phyloP scores from a whole-genome alignment of 1,140 invertebrate genomes.

The Choristoneura fumiferana region DNA sequence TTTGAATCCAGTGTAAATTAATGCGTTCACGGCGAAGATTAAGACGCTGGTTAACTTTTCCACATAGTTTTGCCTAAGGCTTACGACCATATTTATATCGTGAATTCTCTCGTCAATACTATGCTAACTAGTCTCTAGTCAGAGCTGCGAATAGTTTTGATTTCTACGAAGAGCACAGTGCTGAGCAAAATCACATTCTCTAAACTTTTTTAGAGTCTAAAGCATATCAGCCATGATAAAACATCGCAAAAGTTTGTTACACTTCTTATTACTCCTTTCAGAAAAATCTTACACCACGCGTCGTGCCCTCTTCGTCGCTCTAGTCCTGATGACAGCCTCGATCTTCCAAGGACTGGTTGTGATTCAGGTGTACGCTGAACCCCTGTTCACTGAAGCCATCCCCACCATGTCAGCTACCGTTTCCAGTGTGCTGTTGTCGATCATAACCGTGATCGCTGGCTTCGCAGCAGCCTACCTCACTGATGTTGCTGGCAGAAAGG shows the following conservation, averaged over 20 bases:
- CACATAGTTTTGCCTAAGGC: too few species aligned
- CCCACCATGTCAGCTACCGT: slow-evolving; percentile 38
- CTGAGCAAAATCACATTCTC: too few species aligned
- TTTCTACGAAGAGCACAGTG: too few species aligned
- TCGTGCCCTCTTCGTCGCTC: slow-evolving; percentile 23
- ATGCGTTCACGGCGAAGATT: too few species aligned
- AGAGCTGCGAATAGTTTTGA: too few species aligned
- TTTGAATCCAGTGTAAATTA: not conserved
- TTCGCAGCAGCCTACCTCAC: slow-evolving; percentile 38
- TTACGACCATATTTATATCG: too few species aligned
- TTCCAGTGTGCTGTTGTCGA: slow-evolving; percentile 37
- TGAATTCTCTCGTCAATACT: too few species aligned
- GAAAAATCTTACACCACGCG: slow-evolving; percentile 25
- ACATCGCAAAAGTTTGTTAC: too few species aligned
- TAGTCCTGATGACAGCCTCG: slow-evolving; percentile 32
- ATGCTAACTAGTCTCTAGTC: too few species aligned
- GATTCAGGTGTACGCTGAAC: slow-evolving; percentile 47
- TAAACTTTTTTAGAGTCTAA: too few species aligned
- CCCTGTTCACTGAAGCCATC: slow-evolving; percentile 38
- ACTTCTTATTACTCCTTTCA: slow-evolving; percentile 16
- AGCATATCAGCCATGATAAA: too few species aligned
- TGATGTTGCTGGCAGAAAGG: slow-evolving; percentile 42
- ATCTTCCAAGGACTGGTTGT: slow-evolving; percentile 50
- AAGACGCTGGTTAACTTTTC: too few species aligned
- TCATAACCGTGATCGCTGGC: slow-evolving; percentile 30